phyloP scores from a whole-genome alignment of 2,888 invertebrate species.

The Drosophila parthenogenetica region DNA sequence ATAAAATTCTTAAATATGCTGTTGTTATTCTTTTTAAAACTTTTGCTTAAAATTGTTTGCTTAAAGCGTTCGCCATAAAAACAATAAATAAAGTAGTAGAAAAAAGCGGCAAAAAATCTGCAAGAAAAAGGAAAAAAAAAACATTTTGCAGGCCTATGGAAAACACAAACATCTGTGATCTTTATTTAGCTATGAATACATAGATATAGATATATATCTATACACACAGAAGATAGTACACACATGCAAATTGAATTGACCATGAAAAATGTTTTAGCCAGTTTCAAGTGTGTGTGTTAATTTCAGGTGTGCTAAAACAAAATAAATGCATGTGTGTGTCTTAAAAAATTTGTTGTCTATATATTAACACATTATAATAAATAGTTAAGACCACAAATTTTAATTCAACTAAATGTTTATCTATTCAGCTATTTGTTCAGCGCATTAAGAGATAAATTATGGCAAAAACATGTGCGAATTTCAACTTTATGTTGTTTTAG shows the following conservation, averaged over 20 bases:
- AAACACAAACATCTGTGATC: constrained; percentile 39
- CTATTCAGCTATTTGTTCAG: background rate
- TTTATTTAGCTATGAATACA: constrained; percentile 29
- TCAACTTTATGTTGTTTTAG: background rate
- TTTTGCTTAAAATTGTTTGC: constrained; percentile 37
- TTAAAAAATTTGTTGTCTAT: constrained; percentile 12
- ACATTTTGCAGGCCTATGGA: constrained; percentile 55
- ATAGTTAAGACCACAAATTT: constrained; percentile 2
- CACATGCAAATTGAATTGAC: constrained; percentile 74
- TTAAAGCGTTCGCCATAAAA: constrained; percentile 27
- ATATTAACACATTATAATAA: constrained; percentile 16
- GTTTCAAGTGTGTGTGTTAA: constrained; percentile 26
- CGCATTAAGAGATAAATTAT: background rate
- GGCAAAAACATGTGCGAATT: background rate
- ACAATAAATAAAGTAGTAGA: background rate
- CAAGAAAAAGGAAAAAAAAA: constrained; percentile 20
- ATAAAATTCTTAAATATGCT: constrained; percentile 41
- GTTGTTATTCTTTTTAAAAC: constrained; percentile 8
- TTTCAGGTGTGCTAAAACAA: constrained; percentile 47
- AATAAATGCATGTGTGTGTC: constrained; percentile 6
- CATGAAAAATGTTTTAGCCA: constrained; percentile 74
- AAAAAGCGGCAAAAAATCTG: background rate
- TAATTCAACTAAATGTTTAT: constrained; percentile 9
- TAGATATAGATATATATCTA: constrained; percentile 7
- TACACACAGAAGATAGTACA: constrained; percentile 8